These are phyloP conservation scores for Oxystoma pomonae DNA, from an alignment of 2,888 invertebrate species.

Conservation along the genomic window DNA sequence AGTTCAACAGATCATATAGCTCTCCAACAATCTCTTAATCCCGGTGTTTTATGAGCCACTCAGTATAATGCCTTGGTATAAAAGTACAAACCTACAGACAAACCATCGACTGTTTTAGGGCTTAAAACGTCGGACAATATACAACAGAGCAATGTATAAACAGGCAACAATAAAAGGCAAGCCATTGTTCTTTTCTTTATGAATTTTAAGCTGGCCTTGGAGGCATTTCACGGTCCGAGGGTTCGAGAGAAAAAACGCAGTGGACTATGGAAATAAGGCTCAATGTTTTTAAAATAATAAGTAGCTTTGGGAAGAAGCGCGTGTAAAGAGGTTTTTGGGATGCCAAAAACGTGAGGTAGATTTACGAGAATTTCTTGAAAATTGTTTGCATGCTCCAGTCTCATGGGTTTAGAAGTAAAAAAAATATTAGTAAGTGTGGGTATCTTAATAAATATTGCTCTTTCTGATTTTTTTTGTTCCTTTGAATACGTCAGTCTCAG, in stretches of 20 bases:
- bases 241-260: constrained; percentile 5
- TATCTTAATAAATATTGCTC: no score
- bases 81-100: neutral
- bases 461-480: no score
- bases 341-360: no score
- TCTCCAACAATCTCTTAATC: no score
- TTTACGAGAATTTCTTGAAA: no score
- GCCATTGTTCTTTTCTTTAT: constrained; percentile 15
- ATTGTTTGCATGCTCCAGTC: no score
- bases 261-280: neutral
- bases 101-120: neutral
- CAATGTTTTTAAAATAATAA: neutral
- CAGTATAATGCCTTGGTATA: neutral
- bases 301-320: no score
- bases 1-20: no score
- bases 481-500: neutral
- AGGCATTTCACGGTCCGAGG: constrained; percentile 14
- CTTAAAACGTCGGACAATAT: neutral
- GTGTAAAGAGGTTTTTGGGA: no score
- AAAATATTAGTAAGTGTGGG: no score
- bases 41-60: no score
- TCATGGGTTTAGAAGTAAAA: no score
- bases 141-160: neutral
- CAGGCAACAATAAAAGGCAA: neutral
- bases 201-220: constrained; percentile 15